phyloP scores from a whole-genome alignment of 2,797 vertebrate species.

The Sebastes matsubarae region DNA sequence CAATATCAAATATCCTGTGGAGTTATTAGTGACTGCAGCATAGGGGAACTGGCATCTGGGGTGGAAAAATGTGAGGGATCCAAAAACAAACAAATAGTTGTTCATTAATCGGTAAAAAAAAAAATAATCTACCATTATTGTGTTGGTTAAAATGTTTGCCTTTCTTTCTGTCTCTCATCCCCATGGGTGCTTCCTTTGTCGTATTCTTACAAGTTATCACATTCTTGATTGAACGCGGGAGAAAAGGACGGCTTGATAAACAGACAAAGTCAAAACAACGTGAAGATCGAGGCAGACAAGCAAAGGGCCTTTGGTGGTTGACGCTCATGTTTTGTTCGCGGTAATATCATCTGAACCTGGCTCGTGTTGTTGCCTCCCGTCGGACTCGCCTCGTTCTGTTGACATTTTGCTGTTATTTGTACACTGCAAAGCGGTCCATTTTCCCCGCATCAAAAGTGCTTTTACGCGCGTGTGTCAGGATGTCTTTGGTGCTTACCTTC shows the following conservation, averaged over 20 bases:
- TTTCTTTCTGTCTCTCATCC: neutral
- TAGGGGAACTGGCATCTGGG: neutral
- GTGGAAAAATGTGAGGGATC: neutral
- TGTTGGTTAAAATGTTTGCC: neutral
- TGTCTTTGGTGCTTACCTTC: conserved; percentile 87
- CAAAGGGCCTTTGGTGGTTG: conserved; percentile 75
- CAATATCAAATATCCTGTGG: neutral
- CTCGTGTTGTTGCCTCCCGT: conserved; percentile 82
- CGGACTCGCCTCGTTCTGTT: conserved; percentile 81
- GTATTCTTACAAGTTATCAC: conserved; percentile 13
- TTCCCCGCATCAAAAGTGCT: conserved; percentile 84
- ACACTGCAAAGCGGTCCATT: conserved; percentile 85
- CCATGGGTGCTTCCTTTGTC: neutral
- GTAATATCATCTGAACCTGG: conserved; percentile 83
- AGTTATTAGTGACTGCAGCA: neutral
- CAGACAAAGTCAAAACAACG: conserved; percentile 62
- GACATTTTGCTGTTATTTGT: conserved; percentile 85
- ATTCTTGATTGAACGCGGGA: conserved; percentile 29
- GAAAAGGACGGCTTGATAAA: conserved; percentile 48
- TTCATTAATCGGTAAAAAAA: too few species aligned
- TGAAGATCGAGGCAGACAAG: conserved; percentile 64
- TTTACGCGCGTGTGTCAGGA: conserved; percentile 80
- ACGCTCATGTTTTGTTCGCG: conserved; percentile 76
- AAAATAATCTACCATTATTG: neutral
- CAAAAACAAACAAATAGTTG: neutral